These are phyloP conservation scores for Chiropotes sagulatus DNA, from an alignment of 2,797 vertebrate species.

Conservation along the genomic window DNA sequence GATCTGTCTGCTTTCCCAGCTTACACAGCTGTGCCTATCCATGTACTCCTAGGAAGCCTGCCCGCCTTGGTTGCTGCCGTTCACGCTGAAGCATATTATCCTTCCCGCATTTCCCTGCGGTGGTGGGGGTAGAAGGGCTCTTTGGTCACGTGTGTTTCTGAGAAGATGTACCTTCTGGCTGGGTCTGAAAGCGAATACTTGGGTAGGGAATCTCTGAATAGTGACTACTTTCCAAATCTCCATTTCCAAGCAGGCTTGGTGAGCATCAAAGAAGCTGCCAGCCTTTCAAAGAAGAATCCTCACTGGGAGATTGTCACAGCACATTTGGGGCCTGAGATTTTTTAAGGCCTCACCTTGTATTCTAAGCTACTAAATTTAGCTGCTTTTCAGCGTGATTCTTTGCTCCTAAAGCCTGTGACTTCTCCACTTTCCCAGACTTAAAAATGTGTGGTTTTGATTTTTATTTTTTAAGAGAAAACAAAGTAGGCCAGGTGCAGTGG, in stretches of 20 bases:
- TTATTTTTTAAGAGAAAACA: background rate
- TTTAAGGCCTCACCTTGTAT: slow-evolving; percentile 42
- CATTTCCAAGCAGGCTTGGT: background rate
- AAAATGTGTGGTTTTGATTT: slow-evolving; percentile 7
- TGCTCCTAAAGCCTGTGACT: background rate
- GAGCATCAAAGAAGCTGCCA: background rate
- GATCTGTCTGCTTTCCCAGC: background rate
- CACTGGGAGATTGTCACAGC: background rate
- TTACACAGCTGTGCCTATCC: background rate
- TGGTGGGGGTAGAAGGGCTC: background rate
- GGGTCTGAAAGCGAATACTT: background rate
- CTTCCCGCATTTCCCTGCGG: background rate
- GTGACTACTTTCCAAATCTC: background rate
- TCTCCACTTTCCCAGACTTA: slow-evolving; percentile 26
- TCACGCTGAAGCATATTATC: background rate
- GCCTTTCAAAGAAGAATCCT: background rate
- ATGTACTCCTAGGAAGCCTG: rapidly evolving
- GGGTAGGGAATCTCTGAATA: background rate
- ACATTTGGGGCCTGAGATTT: background rate
- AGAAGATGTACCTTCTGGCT: background rate
- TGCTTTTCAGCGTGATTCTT: background rate
- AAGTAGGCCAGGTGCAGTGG: background rate
- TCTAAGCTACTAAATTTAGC: slow-evolving; percentile 57
- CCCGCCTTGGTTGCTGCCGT: background rate
- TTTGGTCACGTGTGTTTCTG: background rate